Conservation (phyloP, 2,113 vertebrate genomes). For the Numenius arquata region DNA sequence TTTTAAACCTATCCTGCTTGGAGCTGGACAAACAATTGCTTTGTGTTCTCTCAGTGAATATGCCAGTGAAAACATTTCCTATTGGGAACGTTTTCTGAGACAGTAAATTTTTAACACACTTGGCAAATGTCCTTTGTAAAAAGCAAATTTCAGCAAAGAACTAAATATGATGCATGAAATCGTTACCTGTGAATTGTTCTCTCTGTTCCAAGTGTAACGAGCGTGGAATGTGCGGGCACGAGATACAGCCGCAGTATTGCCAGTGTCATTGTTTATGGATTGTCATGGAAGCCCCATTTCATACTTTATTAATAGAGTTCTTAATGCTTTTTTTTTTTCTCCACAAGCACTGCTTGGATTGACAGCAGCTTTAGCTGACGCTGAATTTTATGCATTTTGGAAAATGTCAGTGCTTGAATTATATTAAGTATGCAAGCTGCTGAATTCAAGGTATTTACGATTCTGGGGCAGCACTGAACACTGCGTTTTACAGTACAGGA, state of each 20-base stretch:
- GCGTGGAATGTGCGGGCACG: background rate
- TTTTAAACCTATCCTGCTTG: background rate
- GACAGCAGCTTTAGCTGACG: slow-evolving; percentile 58
- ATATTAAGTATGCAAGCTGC: slow-evolving; percentile 39
- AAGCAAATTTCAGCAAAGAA: slow-evolving; percentile 26
- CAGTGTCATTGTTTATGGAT: slow-evolving; percentile 43
- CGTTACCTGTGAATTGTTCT: slow-evolving; percentile 32
- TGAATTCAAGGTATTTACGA: background rate
- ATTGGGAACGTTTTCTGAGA: slow-evolving; percentile 35
- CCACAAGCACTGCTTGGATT: slow-evolving; percentile 36
- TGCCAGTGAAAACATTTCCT: slow-evolving; percentile 33
- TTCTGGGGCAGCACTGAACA: background rate
- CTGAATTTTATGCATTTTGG: slow-evolving; percentile 60
- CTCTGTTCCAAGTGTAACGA: background rate
- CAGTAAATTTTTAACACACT: slow-evolving; percentile 18
- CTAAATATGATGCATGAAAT: slow-evolving; percentile 26
- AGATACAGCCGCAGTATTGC: slow-evolving; percentile 34
- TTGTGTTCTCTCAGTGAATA: background rate
- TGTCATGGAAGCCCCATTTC: slow-evolving; percentile 54
- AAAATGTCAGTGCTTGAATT: slow-evolving; percentile 64
- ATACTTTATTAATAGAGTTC: slow-evolving; percentile 61
- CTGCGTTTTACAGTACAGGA: background rate
- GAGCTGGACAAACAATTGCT: background rate
- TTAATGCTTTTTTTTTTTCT: slow-evolving; percentile 26
- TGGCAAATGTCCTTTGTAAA: slow-evolving; percentile 21